A percentile compares a stretch with the other conserved stretches of the same genome.
phyloP scores from a whole-genome alignment of 37 sponge, comb jelly and placozoan species.

The Oopsacas minuta region DNA sequence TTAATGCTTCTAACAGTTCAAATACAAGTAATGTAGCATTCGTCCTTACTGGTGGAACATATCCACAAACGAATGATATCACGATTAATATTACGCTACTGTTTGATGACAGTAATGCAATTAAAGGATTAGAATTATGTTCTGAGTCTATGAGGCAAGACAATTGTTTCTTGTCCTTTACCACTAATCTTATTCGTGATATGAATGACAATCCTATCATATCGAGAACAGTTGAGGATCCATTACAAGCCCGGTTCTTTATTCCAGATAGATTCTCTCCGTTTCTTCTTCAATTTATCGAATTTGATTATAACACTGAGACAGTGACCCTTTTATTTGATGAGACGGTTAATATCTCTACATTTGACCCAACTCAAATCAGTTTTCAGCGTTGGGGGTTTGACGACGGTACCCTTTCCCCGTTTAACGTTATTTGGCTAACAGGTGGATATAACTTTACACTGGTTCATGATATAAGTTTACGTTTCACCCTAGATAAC shows the following conservation, averaged over 20 bases:
- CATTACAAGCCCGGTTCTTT: constrained; percentile 42
- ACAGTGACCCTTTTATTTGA: constrained; percentile 35
- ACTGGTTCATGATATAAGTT: constrained; percentile 51
- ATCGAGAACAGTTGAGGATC: constrained; percentile 18
- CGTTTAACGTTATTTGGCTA: constrained; percentile 29
- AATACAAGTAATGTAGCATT: constrained; percentile 27
- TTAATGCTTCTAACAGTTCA: background rate
- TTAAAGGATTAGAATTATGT: constrained; percentile 63
- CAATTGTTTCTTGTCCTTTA: constrained; percentile 58
- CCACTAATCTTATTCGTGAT: constrained; percentile 34
- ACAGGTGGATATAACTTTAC: constrained; percentile 47
- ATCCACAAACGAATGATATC: constrained; percentile 21
- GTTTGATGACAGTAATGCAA: constrained; percentile 44
- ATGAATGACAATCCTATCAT: constrained; percentile 44
- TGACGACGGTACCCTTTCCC: constrained; percentile 26
- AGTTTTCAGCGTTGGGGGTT: constrained; percentile 57
- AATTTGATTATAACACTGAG: constrained; percentile 41
- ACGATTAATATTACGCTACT: constrained; percentile 38
- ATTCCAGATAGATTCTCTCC: constrained; percentile 39
- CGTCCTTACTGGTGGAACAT: constrained; percentile 49
- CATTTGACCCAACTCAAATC: constrained; percentile 77
- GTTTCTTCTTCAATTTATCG: constrained; percentile 37
- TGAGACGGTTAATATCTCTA: constrained; percentile 67
- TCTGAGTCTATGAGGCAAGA: constrained; percentile 28
- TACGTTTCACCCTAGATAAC: constrained; percentile 42